phyloP scores from a whole-genome alignment of 2,113 vertebrate genomes.

The Nicator chloris region DNA sequence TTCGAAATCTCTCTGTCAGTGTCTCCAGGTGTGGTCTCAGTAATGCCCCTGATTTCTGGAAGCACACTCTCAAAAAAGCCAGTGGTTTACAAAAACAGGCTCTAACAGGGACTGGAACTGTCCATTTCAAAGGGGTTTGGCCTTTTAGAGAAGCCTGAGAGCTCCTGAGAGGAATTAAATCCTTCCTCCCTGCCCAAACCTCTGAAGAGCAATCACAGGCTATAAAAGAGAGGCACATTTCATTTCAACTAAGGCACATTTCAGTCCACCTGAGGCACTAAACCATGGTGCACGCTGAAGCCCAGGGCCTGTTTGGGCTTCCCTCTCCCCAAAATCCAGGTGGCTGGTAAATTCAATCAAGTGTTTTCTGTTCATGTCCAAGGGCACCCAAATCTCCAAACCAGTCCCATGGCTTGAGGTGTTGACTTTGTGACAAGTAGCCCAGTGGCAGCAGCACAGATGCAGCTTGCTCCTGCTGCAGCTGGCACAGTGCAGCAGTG shows the following conservation, averaged over 20 bases:
- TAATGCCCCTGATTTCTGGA: not conserved
- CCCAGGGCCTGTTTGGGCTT: not conserved
- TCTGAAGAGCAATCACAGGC: not conserved
- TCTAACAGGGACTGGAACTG: not conserved
- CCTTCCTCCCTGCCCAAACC: not conserved
- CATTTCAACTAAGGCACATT: not conserved
- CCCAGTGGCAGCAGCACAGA: not conserved
- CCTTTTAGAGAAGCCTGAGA: not conserved
- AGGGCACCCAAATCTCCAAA: not conserved
- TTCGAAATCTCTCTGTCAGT: not conserved
- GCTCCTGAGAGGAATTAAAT: not conserved
- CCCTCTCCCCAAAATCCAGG: not conserved
- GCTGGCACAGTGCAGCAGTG: not conserved
- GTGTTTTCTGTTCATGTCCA: not conserved
- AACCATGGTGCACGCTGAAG: not conserved
- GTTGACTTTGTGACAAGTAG: conserved; percentile 5
- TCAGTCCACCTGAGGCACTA: not conserved
- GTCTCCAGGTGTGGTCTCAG: not conserved
- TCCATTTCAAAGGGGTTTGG: not conserved
- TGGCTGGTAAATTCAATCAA: not conserved
- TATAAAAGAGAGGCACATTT: not conserved
- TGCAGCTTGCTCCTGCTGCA: not conserved
- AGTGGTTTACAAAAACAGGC: not conserved
- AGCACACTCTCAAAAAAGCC: not conserved
- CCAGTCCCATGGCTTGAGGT: not conserved